Evolutionary conservation across 2,888 invertebrate species (phyloP).

Genomic region (Netelia fuscicornis): DNA sequence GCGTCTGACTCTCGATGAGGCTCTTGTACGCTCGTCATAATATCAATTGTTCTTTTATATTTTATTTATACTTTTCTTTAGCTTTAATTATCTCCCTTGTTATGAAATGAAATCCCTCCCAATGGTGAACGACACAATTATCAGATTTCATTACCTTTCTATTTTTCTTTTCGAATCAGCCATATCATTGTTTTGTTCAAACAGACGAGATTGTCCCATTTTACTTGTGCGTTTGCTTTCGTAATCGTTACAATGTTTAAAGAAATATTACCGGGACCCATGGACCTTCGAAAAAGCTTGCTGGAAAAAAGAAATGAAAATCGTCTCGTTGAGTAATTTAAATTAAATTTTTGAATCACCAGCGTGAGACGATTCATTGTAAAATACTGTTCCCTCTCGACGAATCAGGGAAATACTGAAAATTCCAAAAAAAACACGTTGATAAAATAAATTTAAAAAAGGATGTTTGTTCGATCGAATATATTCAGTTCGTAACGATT

Average conservation of each 20-base stretch:
- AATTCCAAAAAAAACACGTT: neutral
- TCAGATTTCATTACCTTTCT: conserved; percentile 34
- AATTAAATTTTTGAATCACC: too few species aligned
- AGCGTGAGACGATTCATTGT: neutral
- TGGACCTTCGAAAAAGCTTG: neutral
- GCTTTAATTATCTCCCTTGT: neutral
- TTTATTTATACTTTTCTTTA: too few species aligned
- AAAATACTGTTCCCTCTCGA: neutral
- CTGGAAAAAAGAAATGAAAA: neutral
- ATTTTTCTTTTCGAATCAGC: conserved; percentile 44
- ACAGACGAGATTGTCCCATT: conserved; percentile 38
- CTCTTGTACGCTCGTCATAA: neutral
- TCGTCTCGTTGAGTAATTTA: too few species aligned
- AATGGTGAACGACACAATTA: conserved; percentile 21
- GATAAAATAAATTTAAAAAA: neutral
- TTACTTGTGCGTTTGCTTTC: neutral
- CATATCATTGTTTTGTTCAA: conserved; percentile 56
- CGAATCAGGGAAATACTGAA: neutral
- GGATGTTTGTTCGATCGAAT: conserved; percentile 23
- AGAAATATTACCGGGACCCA: conserved; percentile 9
- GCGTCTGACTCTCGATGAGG: conserved; percentile 19
- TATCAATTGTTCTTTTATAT: too few species aligned
- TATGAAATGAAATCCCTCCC: conserved; percentile 20
- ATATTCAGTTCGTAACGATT: conserved; percentile 33
- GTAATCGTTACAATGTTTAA: conserved; percentile 15